Percentiles rank a stretch among this genome's conserved stretches.
Conservation (phyloP, 2,113 vertebrate genomes). For the Embiotoca jacksoni region DNA sequence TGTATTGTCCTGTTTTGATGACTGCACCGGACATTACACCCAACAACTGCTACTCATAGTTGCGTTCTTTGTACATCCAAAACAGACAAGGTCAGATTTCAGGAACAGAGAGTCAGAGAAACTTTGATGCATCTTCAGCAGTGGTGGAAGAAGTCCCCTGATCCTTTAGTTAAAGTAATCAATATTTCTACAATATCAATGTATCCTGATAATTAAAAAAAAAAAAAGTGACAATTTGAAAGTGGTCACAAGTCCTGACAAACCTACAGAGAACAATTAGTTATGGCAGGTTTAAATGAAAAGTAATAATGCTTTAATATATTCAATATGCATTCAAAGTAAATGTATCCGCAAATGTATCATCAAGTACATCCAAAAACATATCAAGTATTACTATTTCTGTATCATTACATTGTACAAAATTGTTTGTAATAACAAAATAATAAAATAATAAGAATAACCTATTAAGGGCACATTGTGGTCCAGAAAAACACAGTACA, state of each 20-base stretch:
- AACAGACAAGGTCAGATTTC: conserved; percentile 43
- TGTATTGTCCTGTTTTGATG: conserved; percentile 34
- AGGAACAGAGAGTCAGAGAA: conserved; percentile 14
- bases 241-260: not conserved
- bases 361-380: no score
- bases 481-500: no score
- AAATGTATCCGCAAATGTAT: no score
- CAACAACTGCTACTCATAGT: conserved; percentile 47
- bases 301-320: no score
- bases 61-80: conserved; percentile 31
- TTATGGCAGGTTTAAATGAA: no score
- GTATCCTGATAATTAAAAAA: not conserved
- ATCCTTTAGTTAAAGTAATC: not conserved
- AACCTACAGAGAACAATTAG: not conserved
- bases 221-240: not conserved
- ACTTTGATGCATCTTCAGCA: conserved; percentile 25
- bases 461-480: no score
- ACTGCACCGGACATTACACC: conserved; percentile 46
- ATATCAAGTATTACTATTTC: no score
- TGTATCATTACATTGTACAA: no score
- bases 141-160: not conserved
- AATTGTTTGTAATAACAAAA: no score
- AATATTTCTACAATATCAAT: not conserved
- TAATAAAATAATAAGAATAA: no score
- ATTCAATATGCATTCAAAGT: no score